Percentiles rank a stretch among this genome's conserved stretches.
These are phyloP conservation scores for Antennarius maculatus DNA, from an alignment of 2,797 vertebrate genomes.

Conservation along the genomic window DNA sequence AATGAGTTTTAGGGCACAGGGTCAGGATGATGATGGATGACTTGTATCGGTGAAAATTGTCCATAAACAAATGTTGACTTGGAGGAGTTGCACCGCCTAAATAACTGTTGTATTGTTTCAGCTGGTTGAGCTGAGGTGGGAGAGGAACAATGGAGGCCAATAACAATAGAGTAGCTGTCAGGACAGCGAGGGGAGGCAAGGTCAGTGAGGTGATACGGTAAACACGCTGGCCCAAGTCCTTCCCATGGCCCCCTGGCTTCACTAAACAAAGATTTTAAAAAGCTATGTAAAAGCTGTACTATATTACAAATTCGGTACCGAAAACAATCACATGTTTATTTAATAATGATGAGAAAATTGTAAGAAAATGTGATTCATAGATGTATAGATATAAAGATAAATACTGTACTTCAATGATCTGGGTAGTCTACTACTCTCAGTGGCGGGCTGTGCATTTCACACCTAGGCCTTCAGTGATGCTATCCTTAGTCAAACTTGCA, in stretches of 20 bases:
- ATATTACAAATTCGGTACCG: slow-evolving; percentile 1
- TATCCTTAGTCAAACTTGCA: no score
- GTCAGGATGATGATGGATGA: slow-evolving; percentile 15
- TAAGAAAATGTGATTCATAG: not conserved
- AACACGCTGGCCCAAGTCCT: slow-evolving; percentile 50
- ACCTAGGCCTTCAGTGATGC: no score
- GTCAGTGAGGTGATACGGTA: slow-evolving; percentile 41
- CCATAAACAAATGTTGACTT: slow-evolving; percentile 37
- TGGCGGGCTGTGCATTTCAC: no score
- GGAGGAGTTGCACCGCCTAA: slow-evolving; percentile 44
- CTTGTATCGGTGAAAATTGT: slow-evolving; percentile 22
- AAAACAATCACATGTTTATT: not conserved
- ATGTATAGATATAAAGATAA: no score
- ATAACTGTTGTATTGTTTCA: slow-evolving; percentile 65
- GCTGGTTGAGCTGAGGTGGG: slow-evolving; percentile 53
- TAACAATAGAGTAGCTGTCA: slow-evolving; percentile 65
- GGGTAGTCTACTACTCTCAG: no score
- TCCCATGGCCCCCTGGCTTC: slow-evolving; percentile 33
- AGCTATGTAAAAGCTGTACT: slow-evolving; percentile 13
- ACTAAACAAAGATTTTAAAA: not conserved
- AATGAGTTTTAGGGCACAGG: slow-evolving; percentile 22
- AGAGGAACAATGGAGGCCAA: slow-evolving; percentile 58
- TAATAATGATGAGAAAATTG: no score
- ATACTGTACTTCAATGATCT: no score
- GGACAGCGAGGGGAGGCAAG: slow-evolving; percentile 59